Conservation (phyloP, 2,797 vertebrate species). For the Poeciliopsis presidionis region DNA sequence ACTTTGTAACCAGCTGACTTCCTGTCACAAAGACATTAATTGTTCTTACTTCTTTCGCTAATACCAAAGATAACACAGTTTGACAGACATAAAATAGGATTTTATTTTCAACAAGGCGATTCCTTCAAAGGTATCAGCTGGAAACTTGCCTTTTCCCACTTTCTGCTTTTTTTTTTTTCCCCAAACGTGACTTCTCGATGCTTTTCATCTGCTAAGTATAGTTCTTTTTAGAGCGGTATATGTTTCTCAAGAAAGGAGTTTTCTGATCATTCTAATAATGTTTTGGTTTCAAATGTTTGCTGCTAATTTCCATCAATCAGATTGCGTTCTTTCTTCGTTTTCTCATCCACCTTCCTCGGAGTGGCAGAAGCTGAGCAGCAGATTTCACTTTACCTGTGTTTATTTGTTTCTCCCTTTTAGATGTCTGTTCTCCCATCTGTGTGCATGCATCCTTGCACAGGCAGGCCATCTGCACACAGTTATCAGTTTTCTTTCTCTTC, state of each 20-base stretch:
- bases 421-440: constrained; percentile 14
- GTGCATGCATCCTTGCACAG: constrained; percentile 17
- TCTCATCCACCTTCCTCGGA: constrained; percentile 38
- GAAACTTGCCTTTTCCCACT: background rate
- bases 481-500: constrained; percentile 42
- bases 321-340: constrained; percentile 24
- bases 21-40: constrained; percentile 11
- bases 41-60: constrained; percentile 5
- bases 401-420: constrained; percentile 44
- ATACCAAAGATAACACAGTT: constrained; percentile 5
- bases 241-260: background rate
- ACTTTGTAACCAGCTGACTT: constrained; percentile 10
- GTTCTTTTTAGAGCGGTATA: background rate
- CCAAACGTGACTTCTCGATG: background rate
- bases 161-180: background rate
- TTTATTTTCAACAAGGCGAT: background rate
- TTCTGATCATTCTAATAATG: background rate
- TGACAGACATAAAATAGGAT: background rate
- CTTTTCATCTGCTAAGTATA: background rate
- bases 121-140: background rate
- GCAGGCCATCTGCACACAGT: constrained; percentile 5
- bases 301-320: constrained; percentile 20
- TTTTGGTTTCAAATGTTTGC: constrained; percentile 19
- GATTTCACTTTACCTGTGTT: constrained; percentile 38
- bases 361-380: constrained; percentile 35